A percentile compares a stretch with the other conserved stretches of the same genome.
Evolutionary conservation across 2,113 vertebrate genomes (phyloP).

Genomic region (Syrmaticus mikado): DNA sequence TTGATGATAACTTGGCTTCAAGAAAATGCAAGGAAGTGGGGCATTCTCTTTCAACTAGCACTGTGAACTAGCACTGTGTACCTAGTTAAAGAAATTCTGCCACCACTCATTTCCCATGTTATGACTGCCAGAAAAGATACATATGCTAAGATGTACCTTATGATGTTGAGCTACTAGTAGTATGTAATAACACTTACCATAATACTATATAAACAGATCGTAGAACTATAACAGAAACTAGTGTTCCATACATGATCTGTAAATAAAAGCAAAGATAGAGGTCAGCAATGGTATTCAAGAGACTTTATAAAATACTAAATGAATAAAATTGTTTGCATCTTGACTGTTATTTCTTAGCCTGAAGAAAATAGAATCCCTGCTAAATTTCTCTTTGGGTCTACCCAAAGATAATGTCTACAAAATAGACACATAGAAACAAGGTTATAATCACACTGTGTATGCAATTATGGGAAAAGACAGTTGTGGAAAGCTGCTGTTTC

Average conservation of each 20-base stretch:
- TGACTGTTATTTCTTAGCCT: neutral
- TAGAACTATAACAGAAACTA: conserved; percentile 91
- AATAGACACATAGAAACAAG: neutral
- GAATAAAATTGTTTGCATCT: neutral
- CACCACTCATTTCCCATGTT: neutral
- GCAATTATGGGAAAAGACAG: neutral
- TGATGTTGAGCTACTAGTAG: neutral
- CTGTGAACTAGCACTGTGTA: neutral
- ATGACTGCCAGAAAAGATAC: neutral
- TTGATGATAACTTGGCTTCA: neutral
- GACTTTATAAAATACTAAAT: neutral
- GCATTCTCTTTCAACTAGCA: neutral
- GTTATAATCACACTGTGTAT: neutral
- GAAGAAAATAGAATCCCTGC: neutral
- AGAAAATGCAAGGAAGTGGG: neutral
- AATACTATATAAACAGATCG: conserved; percentile 96
- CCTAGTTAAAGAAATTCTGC: neutral
- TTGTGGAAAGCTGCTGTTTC: neutral
- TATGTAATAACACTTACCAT: conserved; percentile 83
- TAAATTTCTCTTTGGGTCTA: neutral
- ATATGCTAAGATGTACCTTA: neutral
- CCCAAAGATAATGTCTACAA: neutral
- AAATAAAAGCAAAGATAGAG: conserved; percentile 1
- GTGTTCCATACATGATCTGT: conserved; percentile 95
- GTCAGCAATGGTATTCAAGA: neutral